phyloP scores from a whole-genome alignment of 2,888 invertebrate genomes.

The Augochlorella aurata region DNA sequence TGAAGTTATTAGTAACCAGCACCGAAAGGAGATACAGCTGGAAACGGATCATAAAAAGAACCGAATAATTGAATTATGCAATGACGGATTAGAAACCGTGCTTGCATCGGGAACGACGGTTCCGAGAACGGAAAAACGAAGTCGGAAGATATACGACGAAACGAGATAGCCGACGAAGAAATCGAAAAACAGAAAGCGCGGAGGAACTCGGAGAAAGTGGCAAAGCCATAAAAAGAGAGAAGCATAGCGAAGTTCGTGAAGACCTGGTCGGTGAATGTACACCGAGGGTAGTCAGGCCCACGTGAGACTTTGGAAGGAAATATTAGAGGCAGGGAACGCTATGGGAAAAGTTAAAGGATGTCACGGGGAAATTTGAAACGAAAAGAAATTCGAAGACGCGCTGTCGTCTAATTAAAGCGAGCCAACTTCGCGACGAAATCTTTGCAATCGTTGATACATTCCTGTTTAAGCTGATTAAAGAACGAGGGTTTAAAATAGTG shows the following conservation, averaged over 20 bases:
- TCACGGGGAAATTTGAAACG: not conserved
- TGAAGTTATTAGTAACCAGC: no score
- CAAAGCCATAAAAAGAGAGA: not conserved
- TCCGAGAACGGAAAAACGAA: not conserved
- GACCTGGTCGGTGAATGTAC: not conserved
- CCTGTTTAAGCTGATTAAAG: not conserved
- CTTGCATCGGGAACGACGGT: not conserved
- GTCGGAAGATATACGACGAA: not conserved
- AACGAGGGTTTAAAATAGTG: not conserved
- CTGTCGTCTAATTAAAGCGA: not conserved
- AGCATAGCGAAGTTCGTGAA: not conserved
- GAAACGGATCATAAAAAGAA: not conserved
- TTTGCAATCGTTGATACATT: not conserved
- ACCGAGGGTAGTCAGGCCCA: constrained; percentile 1
- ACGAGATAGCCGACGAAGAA: not conserved
- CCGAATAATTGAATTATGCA: not conserved
- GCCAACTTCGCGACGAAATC: not conserved
- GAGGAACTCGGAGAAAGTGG: constrained; percentile 3
- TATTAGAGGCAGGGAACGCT: not conserved
- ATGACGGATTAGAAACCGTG: not conserved
- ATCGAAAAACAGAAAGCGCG: not conserved
- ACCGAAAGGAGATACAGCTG: no score
- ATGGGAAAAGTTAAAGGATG: not conserved
- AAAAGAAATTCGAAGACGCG: not conserved
- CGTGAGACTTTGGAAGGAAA: constrained; percentile 1